phyloP scores from a whole-genome alignment of 2,888 invertebrate genomes.

The Nebria salina region DNA sequence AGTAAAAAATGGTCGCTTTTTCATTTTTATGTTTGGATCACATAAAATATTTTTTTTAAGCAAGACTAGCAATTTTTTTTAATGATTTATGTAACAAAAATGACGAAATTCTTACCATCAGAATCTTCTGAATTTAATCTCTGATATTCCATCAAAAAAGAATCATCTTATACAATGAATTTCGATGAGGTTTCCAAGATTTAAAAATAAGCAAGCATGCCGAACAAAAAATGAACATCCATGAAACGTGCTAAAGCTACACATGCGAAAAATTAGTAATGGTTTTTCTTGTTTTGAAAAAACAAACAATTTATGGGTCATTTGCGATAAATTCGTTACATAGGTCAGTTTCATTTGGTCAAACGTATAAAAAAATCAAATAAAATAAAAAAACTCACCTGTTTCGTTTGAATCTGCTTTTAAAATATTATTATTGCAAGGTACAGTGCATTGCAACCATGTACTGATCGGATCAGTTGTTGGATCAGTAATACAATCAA shows the following conservation, averaged over 20 bases:
- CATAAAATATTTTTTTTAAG: no score
- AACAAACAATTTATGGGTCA: not conserved
- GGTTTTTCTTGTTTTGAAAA: not conserved
- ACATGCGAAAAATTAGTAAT: conserved; percentile 27
- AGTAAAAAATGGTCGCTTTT: no score
- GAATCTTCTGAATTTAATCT: conserved; percentile 54
- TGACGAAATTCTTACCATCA: conserved; percentile 53
- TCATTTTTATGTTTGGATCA: no score
- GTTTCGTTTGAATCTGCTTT: conserved; percentile 53
- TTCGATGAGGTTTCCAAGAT: conserved; percentile 29
- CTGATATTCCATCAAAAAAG: conserved; percentile 53
- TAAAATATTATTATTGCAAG: conserved; percentile 54
- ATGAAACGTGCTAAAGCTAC: conserved; percentile 33
- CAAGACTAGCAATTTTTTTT: not conserved
- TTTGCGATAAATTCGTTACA: no score
- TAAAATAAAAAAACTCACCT: conserved; percentile 39
- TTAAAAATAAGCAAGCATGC: conserved; percentile 47
- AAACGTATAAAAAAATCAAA: no score
- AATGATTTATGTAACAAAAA: not conserved
- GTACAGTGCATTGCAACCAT: conserved; percentile 59
- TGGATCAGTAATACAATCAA: conserved; percentile 31
- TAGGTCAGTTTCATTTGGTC: no score
- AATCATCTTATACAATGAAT: conserved; percentile 51
- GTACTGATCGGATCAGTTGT: conserved; percentile 54
- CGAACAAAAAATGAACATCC: conserved; percentile 19